Percentiles rank a stretch among this genome's conserved stretches.
These are phyloP conservation scores for Polymixis lichenea DNA, from an alignment of 2,888 invertebrate genomes.

Conservation along the genomic window DNA sequence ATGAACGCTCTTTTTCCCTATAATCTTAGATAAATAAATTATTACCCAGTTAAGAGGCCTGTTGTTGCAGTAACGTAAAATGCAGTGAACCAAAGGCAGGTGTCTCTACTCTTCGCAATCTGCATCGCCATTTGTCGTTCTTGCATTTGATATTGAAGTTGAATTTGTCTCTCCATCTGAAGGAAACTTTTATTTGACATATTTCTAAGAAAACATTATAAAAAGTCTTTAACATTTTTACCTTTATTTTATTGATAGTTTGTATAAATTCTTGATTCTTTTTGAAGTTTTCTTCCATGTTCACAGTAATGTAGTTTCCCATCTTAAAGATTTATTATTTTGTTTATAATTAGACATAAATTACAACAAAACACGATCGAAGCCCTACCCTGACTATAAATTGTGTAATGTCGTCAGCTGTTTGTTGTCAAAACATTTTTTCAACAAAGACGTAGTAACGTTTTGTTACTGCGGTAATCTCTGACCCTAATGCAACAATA, in stretches of 20 bases:
- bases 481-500: background rate
- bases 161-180: slow-evolving; percentile 95
- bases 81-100: slow-evolving; percentile 93
- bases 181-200: slow-evolving; percentile 36
- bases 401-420: slow-evolving; percentile 57
- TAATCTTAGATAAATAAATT: slow-evolving; percentile 14
- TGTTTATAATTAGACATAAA: slow-evolving; percentile 30
- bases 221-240: slow-evolving; percentile 67
- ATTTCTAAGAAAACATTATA: slow-evolving; percentile 8
- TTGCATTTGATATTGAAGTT: slow-evolving; percentile 95
- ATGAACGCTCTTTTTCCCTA: background rate
- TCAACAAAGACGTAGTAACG: slow-evolving; percentile 3
- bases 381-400: slow-evolving; percentile 46
- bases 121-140: slow-evolving; percentile 93
- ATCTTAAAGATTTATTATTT: slow-evolving; percentile 76
- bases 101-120: slow-evolving; percentile 93
- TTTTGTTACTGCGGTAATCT: slow-evolving; percentile 35
- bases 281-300: slow-evolving; percentile 92
- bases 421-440: slow-evolving; percentile 62
- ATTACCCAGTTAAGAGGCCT: slow-evolving; percentile 89
- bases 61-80: slow-evolving; percentile 92
- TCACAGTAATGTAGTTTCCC: slow-evolving; percentile 91
- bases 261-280: slow-evolving; percentile 93
- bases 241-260: slow-evolving; percentile 92
- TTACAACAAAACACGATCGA: slow-evolving; percentile 58